Percentiles rank a stretch among this genome's conserved stretches.
Evolutionary conservation across 2,888 invertebrate species (phyloP).

Genomic region (Heliconius ismenius): DNA sequence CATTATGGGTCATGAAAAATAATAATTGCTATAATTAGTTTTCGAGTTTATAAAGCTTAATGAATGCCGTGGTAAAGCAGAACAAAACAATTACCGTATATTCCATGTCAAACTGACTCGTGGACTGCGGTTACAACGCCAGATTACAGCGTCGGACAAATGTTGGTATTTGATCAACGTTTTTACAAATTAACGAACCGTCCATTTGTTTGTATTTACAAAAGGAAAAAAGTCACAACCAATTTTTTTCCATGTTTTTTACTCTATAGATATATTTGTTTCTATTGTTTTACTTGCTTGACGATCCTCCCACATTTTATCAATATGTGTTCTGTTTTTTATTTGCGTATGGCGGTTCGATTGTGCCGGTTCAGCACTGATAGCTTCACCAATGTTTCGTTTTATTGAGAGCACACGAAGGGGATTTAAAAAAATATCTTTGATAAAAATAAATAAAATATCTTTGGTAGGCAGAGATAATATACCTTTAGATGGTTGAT

Average conservation of each 20-base stretch:
- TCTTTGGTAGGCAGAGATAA: no score
- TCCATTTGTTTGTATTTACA: slow-evolving; percentile 5
- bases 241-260: not conserved
- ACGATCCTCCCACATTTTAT: not conserved
- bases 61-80: slow-evolving; percentile 11
- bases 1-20: not conserved
- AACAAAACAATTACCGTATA: slow-evolving; percentile 17
- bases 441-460: no score
- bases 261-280: not conserved
- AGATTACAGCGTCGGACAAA: slow-evolving; percentile 18
- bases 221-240: not conserved
- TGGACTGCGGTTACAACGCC: slow-evolving; percentile 4
- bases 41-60: slow-evolving; percentile 6
- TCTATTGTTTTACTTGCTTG: not conserved
- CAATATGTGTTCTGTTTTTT: no score
- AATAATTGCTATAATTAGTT: slow-evolving; percentile 17
- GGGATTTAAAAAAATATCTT: no score
- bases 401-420: no score
- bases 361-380: no score
- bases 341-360: no score
- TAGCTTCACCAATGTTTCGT: no score
- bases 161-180: slow-evolving; percentile 12
- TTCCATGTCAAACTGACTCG: slow-evolving; percentile 18
- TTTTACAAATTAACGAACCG: slow-evolving; percentile 10
- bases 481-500: no score